Conservation (phyloP, 2,888 invertebrate genomes). For the Parapristionchus giblindavisi region DNA sequence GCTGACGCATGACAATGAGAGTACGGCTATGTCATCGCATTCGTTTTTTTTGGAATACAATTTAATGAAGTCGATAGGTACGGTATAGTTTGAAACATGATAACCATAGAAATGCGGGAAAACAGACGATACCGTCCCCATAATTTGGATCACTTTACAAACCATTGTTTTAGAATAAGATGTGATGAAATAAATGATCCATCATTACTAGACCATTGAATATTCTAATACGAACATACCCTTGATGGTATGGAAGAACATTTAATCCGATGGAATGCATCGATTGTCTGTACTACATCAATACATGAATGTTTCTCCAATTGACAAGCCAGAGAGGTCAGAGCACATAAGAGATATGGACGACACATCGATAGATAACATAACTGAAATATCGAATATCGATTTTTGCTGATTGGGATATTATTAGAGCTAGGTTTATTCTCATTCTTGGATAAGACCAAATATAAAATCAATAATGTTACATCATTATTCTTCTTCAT, state of each 20-base stretch:
- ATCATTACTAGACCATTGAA: not conserved
- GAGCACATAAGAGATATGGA: constrained; percentile 62
- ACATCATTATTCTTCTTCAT: constrained; percentile 5
- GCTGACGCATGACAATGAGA: no score
- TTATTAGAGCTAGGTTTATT: not conserved
- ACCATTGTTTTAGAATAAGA: no score
- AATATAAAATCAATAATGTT: not conserved
- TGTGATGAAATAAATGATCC: constrained; percentile 13
- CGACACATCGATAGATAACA: constrained; percentile 46
- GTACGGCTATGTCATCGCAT: no score
- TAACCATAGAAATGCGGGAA: no score
- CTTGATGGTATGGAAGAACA: constrained; percentile 47
- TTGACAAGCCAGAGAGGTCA: constrained; percentile 68
- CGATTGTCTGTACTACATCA: constrained; percentile 25
- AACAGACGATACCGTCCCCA: no score
- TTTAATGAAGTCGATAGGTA: not conserved
- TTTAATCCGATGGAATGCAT: constrained; percentile 32
- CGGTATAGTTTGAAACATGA: no score
- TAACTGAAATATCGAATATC: not conserved
- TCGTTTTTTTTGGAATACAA: no score
- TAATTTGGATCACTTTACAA: no score
- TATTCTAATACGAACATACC: no score
- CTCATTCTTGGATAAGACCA: no score
- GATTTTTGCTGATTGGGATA: not conserved
- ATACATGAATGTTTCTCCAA: constrained; percentile 55